A percentile compares a stretch with the other conserved stretches of the same genome.
phyloP scores from a whole-genome alignment of 2,797 vertebrate genomes.

The Hypotaenidia okinawae region DNA sequence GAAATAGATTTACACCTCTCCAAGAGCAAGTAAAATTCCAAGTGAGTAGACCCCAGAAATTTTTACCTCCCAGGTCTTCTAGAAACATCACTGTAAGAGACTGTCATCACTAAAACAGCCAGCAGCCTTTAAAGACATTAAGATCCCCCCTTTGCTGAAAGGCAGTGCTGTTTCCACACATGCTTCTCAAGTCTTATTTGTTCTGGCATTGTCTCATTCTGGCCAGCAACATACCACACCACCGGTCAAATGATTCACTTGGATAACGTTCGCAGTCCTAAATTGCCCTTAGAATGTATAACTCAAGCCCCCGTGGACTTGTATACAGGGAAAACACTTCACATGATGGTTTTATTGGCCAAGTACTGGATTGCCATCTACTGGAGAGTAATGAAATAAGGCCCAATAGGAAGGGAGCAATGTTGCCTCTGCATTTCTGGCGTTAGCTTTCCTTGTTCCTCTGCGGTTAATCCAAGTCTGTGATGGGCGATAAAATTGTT shows the following conservation, averaged over 20 bases:
- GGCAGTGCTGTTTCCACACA: background rate
- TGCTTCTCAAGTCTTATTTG: background rate
- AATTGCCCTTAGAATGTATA: background rate
- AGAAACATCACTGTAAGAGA: background rate
- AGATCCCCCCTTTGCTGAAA: background rate
- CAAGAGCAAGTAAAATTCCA: background rate
- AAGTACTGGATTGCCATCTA: slow-evolving; percentile 66
- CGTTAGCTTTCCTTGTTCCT: background rate
- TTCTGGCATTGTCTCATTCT: background rate
- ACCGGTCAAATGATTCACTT: background rate
- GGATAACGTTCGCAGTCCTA: background rate
- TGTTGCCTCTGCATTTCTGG: background rate
- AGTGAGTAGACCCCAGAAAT: background rate
- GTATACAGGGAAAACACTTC: background rate
- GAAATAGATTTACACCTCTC: background rate
- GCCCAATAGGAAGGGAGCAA: background rate
- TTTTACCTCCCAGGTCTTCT: background rate
- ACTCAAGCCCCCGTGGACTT: background rate
- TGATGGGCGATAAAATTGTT: background rate
- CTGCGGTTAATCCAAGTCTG: background rate
- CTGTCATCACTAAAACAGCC: background rate
- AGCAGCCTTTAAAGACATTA: background rate
- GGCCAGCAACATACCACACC: background rate
- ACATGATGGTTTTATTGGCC: background rate
- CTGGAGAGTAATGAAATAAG: slow-evolving; percentile 52